Percentiles rank a stretch among this genome's conserved stretches.
Conservation (phyloP, 2,888 invertebrate species). For the Papilio elwesi region DNA sequence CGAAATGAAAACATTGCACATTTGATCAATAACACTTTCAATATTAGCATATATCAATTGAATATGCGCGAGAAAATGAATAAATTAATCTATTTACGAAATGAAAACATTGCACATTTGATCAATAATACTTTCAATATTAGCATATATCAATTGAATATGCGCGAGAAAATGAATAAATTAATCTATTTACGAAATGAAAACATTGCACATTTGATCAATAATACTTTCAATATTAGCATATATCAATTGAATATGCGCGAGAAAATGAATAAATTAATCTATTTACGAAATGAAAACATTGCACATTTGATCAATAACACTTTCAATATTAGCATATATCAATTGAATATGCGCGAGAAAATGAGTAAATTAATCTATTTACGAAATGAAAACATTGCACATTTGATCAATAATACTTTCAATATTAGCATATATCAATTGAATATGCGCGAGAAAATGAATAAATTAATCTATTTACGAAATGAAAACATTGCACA, state of each 20-base stretch:
- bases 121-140: no score
- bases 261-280: constrained; percentile 31
- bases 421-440: not conserved
- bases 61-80: constrained; percentile 31
- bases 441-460: constrained; percentile 31
- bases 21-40: no score
- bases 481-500: not conserved
- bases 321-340: not conserved
- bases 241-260: constrained; percentile 21
- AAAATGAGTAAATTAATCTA: constrained; percentile 31
- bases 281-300: not conserved
- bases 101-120: no score
- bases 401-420: no score
- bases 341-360: constrained; percentile 23
- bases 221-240: no score
- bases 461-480: constrained; percentile 28
- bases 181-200: constrained; percentile 10
- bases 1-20: not conserved
- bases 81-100: constrained; percentile 26
- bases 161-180: constrained; percentile 30
- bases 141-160: constrained; percentile 14
- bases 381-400: not conserved
- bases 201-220: no score
- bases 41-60: not conserved
- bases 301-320: no score